Conservation (phyloP, 2,888 invertebrate genomes). For the Sinhomidia bicolor region DNA sequence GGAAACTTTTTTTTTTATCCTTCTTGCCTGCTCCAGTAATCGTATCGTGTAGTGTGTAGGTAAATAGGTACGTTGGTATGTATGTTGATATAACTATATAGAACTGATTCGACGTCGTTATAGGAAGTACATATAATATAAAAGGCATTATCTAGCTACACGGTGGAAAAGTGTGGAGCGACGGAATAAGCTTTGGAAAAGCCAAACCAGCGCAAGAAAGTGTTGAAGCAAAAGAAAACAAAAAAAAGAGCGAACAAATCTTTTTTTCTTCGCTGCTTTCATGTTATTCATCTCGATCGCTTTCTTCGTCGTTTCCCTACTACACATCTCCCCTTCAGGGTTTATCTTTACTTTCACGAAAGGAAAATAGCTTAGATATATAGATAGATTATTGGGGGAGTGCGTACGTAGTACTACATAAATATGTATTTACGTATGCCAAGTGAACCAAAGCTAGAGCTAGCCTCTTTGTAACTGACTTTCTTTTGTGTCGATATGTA, state of each 20-base stretch:
- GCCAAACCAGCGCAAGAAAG: neutral
- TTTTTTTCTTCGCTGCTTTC: conserved; percentile 47
- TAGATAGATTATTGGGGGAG: neutral
- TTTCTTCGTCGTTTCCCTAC: conserved; percentile 9
- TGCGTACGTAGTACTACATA: neutral
- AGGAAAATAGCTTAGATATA: too few relatives aligned
- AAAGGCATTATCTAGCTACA: neutral
- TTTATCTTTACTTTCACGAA: conserved; percentile 48
- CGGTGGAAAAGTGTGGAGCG: neutral
- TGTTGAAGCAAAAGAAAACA: conserved; percentile 55
- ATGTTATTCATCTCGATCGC: conserved; percentile 52
- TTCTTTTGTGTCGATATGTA: conserved; percentile 53
- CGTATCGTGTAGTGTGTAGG: neutral
- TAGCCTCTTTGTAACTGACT: conserved; percentile 35
- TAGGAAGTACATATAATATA: neutral
- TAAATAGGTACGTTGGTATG: too few relatives aligned
- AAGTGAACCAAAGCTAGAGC: conserved; percentile 6
- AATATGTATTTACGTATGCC: too few relatives aligned
- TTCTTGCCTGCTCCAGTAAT: neutral
- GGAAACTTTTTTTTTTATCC: conserved; percentile 22
- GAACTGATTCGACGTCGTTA: too few relatives aligned
- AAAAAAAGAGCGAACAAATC: conserved; percentile 47
- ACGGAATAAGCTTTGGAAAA: neutral
- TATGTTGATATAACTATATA: too few relatives aligned
- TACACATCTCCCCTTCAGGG: conserved; percentile 49